Base-by-base conservation (phyloP, 1,140 invertebrate genomes). In the Procambarus clarkii region DNA sequence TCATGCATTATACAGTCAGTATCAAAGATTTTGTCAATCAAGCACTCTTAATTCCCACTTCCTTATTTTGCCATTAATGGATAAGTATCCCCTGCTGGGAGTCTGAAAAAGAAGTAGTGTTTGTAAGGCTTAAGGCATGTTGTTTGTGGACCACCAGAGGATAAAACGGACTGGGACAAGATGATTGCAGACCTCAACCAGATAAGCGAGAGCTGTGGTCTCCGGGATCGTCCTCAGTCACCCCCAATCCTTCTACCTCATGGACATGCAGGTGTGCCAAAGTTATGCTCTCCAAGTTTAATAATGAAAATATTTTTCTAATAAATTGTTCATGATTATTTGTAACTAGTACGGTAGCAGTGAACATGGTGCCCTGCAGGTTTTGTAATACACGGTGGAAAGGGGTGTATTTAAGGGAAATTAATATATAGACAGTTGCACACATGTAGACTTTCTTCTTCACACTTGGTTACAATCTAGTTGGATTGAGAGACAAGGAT, bases 161-260 rank as follows among this genome's bases (percentile, higher is more conserved):
- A 93, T 71, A 93, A 92, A 71, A 93, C 93, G 2, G 93, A 94
- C 84, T 94, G 94, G 94, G 92, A 93, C 77, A 94, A 94, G 92
- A 93, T 94, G 85, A 92, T 94, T 46, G 94, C 94, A 54, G 94
- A 94, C 87, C 88, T 94, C 46, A 93, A 94, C 84, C 91, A 92
- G 58, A 93, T 93, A 64, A 92, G 91, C 78, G 91, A 88, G 46
- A 93, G 86, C 69, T 93, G 92, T 74, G 91, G 92, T 8, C 85
- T 92, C 24, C 81, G 87, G 34, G 81, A 92, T 21, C 90, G 64
- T n/a, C 69, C 84, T 18, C 90, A 87, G 60, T 81, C 84, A 24
- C 84, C 90, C 24, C 24, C 71, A 18, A 50, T 74, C 11, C 82
- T 78, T n/a, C 71, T 84, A 5, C 82, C 89, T 15, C 82, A 91